Evolutionary conservation across 2,888 invertebrate species (phyloP).

Genomic region (Ischnura elegans): DNA sequence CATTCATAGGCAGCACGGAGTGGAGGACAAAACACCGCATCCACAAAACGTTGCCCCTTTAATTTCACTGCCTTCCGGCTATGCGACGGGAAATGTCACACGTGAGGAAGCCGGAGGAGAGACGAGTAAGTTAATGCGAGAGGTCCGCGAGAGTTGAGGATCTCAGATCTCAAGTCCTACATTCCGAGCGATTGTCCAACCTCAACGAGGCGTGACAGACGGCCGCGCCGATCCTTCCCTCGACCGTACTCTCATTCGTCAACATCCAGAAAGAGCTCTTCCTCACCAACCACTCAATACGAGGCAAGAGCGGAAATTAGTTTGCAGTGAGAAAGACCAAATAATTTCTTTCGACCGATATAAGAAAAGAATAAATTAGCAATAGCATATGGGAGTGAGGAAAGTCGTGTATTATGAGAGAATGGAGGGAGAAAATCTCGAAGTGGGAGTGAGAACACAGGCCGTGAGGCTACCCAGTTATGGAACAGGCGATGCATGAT

Average conservation of each 20-base stretch:
- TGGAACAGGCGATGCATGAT: neutral
- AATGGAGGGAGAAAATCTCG: neutral
- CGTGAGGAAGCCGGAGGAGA: neutral
- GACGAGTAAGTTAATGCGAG: neutral
- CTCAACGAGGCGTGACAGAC: slow-evolving; percentile 50
- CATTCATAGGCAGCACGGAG: too few species aligned
- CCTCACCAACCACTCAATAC: neutral
- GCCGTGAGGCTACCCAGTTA: neutral
- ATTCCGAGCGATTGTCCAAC: slow-evolving; percentile 55
- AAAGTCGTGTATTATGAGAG: neutral
- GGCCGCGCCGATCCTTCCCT: neutral
- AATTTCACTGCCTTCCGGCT: neutral
- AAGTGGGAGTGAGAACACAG: neutral
- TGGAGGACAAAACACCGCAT: too few species aligned
- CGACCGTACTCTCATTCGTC: neutral
- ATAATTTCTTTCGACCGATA: neutral
- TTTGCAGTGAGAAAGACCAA: neutral
- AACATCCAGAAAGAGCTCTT: neutral
- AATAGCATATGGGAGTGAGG: neutral
- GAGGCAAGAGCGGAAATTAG: neutral
- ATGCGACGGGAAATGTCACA: neutral
- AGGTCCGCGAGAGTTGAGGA: neutral
- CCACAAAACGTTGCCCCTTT: too few species aligned
- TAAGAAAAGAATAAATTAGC: neutral
- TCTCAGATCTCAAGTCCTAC: neutral